Percentiles rank a stretch among this genome's conserved stretches.
These are phyloP conservation scores for Bruchidius siliquastri DNA, from an alignment of 2,888 invertebrate species.

Conservation along the genomic window DNA sequence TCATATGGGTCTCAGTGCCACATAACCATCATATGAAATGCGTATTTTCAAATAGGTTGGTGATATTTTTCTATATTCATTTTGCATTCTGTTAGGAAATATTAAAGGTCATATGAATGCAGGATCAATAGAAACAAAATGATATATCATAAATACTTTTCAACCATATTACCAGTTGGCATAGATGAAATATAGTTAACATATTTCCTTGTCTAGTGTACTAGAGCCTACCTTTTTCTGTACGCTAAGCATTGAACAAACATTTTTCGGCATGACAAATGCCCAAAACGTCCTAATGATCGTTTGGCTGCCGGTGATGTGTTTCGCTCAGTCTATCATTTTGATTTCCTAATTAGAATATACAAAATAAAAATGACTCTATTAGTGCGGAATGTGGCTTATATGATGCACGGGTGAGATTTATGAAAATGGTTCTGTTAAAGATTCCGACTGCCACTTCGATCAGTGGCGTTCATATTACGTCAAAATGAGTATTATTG, in stretches of 20 bases:
- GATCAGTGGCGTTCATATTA: neutral
- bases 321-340: neutral
- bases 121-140: too few relatives aligned
- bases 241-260: neutral
- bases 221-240: neutral
- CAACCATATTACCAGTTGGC: neutral
- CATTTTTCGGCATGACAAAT: neutral
- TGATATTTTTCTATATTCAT: too few relatives aligned
- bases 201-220: neutral
- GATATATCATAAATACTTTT: neutral
- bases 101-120: too few relatives aligned
- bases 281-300: neutral
- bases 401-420: neutral
- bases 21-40: too few relatives aligned
- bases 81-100: too few relatives aligned
- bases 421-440: neutral
- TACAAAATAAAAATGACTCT: neutral
- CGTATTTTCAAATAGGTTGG: too few relatives aligned
- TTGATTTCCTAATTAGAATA: neutral
- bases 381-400: neutral
- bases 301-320: neutral
- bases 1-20: too few relatives aligned
- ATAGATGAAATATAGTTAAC: neutral
- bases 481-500: too few relatives aligned
- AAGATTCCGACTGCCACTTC: neutral